Conservation (phyloP, 2,888 invertebrate genomes). For the Athalia rosae region DNA sequence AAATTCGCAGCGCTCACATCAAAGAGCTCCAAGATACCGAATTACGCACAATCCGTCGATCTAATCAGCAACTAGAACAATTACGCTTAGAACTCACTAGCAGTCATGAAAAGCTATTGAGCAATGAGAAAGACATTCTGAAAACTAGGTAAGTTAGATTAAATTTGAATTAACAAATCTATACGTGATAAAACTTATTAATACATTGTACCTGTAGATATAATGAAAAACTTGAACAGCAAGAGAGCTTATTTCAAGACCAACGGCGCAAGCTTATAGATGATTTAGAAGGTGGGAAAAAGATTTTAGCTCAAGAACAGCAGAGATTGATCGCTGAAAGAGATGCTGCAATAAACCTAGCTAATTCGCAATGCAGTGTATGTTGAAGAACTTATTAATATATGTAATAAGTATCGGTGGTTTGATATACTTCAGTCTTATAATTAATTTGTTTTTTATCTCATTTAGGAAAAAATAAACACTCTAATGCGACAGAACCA, state of each 20-base stretch:
- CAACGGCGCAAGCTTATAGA: constrained; percentile 61
- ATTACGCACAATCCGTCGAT: constrained; percentile 77
- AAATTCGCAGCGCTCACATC: constrained; percentile 81
- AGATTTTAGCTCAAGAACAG: constrained; percentile 59
- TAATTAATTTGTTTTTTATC: not conserved
- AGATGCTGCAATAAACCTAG: constrained; percentile 57
- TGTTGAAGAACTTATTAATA: constrained; percentile 31
- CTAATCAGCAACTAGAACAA: constrained; percentile 78
- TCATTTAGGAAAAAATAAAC: constrained; percentile 61
- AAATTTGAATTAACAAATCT: not conserved
- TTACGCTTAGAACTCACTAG: constrained; percentile 78
- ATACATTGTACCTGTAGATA: constrained; percentile 53
- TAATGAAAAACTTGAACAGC: constrained; percentile 66
- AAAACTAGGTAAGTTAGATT: constrained; percentile 74
- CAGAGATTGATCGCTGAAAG: constrained; percentile 59
- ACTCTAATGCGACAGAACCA: constrained; percentile 62
- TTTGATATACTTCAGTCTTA: not conserved
- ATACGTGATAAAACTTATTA: not conserved
- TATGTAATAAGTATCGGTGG: not conserved
- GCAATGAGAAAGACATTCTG: constrained; percentile 78
- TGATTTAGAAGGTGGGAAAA: constrained; percentile 61
- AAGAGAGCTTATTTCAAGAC: constrained; percentile 59
- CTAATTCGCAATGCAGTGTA: constrained; percentile 60
- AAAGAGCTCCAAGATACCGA: constrained; percentile 81
- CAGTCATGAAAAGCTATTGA: constrained; percentile 79